Base-by-base conservation (phyloP, 2,113 vertebrate species). In the Parus major region DNA sequence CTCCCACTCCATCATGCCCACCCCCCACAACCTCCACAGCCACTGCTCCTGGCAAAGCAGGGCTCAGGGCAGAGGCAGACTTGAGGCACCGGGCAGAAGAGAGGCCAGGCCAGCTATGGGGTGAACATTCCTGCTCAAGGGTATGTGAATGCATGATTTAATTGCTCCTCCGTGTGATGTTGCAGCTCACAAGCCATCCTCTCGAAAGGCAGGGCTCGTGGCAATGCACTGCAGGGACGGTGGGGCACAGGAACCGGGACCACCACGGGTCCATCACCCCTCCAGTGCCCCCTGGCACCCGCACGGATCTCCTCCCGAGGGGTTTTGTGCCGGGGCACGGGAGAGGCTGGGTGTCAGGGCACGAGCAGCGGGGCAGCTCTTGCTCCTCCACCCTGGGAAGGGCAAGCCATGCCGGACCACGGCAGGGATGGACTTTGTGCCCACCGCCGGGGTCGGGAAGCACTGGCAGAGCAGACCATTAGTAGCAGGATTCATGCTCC, bases 341-440 rank as follows among this genome's bases (percentile, higher is more conserved):
- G 7, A 78, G 31, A 53, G 24, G 21, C 3, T 15, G 59, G 18
- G 42, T 36, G 47, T 23, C 47, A 25, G 44, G 36, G 53, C 41
- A 27, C 0, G 1, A 68, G 33, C 52, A 1, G 0, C 2, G 60
- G 41, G 53, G 53, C 44, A 82, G 57, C 50, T 66, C 42, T 35
- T 2, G 3, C 42, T 73, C 46, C 60, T 41, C 1, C 1, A 39
- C 8, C 36, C 57, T 1, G 7, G 72, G 36, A 86, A 83, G 56
- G n/a, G 86, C 20, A 20, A 50, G 21, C 13, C 50, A 25, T 0
- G 0, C 39, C 60, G 65, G 19, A 44, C 14, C 3, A 1, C 0
- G 15, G 31, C 52, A 82, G 46, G 22, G 41, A 41, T 0, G 3
- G 44, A 10, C 85, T 33, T 28, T 10, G 36, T 82, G 75, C 44